phyloP scores from a whole-genome alignment of 2,113 vertebrate species.

The Chlorodrepanis virens region DNA sequence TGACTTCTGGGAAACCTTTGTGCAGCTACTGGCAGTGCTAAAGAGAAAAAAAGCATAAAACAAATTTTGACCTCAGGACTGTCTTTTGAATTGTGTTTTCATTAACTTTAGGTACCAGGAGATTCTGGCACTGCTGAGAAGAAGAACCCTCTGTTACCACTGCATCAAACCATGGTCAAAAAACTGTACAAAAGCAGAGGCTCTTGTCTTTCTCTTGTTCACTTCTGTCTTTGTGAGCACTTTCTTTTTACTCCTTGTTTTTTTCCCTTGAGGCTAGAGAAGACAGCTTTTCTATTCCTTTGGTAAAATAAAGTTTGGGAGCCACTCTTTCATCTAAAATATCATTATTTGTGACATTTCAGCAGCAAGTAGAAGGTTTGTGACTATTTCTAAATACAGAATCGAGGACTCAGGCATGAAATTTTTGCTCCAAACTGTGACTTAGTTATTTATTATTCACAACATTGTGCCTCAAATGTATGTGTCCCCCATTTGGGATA shows the following conservation, averaged over 20 bases:
- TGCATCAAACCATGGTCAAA: background rate
- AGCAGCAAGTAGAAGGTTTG: background rate
- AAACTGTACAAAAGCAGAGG: background rate
- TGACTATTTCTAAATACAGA: background rate
- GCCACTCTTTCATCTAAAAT: background rate
- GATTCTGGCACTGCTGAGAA: background rate
- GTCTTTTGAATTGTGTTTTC: slow-evolving; percentile 36
- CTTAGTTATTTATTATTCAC: background rate
- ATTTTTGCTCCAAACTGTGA: background rate
- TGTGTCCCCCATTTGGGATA: background rate
- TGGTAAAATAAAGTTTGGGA: background rate
- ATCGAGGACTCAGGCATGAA: background rate
- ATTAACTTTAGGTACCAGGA: slow-evolving; percentile 4
- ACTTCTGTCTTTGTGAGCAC: background rate
- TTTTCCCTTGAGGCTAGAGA: background rate
- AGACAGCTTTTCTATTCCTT: background rate
- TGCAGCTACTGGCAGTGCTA: background rate
- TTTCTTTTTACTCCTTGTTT: background rate
- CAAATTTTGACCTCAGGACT: slow-evolving; percentile 17
- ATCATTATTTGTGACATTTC: background rate
- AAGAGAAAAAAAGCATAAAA: background rate
- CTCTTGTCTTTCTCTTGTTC: background rate
- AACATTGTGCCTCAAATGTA: background rate
- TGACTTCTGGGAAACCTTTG: slow-evolving; percentile 37
- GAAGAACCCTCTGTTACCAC: background rate